A percentile compares a stretch with the other conserved stretches of the same genome.
Conservation (phyloP, 2,888 invertebrate species). For the Phortica magna region DNA sequence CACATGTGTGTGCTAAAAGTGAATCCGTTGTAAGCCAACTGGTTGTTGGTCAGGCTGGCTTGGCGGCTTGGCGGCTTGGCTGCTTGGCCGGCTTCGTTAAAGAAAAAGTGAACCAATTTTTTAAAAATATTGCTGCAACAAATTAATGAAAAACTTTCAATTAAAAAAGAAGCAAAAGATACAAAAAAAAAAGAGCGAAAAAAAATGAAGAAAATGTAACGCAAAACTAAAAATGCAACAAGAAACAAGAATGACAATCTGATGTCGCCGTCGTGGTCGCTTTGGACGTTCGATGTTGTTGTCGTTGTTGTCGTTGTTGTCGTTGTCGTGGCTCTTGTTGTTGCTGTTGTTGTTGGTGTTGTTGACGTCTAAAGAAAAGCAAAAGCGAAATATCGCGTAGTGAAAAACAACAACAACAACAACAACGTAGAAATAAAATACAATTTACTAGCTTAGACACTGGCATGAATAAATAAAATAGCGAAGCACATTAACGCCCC, state of each 20-base stretch:
- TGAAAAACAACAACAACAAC: neutral
- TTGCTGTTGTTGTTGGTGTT: constrained; percentile 66
- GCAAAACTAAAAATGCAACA: constrained; percentile 30
- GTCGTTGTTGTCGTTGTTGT: constrained; percentile 64
- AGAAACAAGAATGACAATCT: constrained; percentile 70
- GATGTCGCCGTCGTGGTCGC: constrained; percentile 60
- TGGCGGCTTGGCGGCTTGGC: too few relatives aligned
- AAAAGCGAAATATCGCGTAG: constrained; percentile 56
- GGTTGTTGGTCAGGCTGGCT: neutral
- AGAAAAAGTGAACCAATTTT: constrained; percentile 64
- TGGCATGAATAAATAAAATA: constrained; percentile 72
- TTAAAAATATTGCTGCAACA: constrained; percentile 69
- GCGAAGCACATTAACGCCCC: constrained; percentile 72
- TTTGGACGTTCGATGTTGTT: constrained; percentile 6
- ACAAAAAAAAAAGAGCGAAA: constrained; percentile 17
- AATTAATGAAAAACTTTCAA: constrained; percentile 70
- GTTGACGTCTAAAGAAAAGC: constrained; percentile 63
- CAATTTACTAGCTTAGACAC: constrained; percentile 71
- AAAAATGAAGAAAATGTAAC: constrained; percentile 11
- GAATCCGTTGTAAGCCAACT: neutral
- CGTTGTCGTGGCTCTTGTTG: constrained; percentile 7
- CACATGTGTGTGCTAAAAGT: neutral
- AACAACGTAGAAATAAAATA: constrained; percentile 50
- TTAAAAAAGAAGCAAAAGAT: constrained; percentile 64
- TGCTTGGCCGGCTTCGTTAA: constrained; percentile 48